Evolutionary conservation across 2,888 invertebrate genomes (phyloP).

Genomic region (Sphecodes monilicornis): DNA sequence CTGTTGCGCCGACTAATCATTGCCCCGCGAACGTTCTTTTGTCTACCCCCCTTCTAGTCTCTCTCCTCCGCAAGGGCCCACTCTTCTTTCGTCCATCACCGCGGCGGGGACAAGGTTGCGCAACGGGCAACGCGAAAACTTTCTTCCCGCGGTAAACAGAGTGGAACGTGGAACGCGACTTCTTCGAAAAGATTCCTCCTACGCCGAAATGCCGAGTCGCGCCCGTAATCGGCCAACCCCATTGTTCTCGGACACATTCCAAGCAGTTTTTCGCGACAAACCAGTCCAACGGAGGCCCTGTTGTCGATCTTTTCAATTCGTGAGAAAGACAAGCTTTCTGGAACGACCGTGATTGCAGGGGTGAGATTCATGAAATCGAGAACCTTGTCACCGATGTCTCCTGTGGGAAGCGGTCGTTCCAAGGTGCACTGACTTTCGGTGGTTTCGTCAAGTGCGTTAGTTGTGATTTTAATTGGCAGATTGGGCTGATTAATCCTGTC

Average conservation of each 20-base stretch:
- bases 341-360: neutral
- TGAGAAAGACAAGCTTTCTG: constrained; percentile 40
- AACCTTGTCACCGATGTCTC: neutral
- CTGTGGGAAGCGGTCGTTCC: neutral
- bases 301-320: constrained; percentile 46
- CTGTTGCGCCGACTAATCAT: constrained; percentile 78
- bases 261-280: constrained; percentile 21
- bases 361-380: constrained; percentile 7
- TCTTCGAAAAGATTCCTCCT: constrained; percentile 24
- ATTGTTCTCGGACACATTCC: constrained; percentile 34
- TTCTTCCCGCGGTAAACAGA: constrained; percentile 66
- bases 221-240: neutral
- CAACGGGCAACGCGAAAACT: constrained; percentile 55
- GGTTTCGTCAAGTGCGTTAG: neutral
- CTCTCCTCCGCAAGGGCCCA: neutral
- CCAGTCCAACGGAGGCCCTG: constrained; percentile 29
- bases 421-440: neutral
- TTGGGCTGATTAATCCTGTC: neutral
- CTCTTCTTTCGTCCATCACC: constrained; percentile 19
- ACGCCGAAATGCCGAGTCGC: constrained; percentile 1
- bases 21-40: constrained; percentile 60
- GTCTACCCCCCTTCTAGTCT: constrained; percentile 24
- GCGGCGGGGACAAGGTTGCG: constrained; percentile 63
- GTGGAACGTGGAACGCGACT: constrained; percentile 69
- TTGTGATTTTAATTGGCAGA: neutral